phyloP scores from a whole-genome alignment of 2,888 invertebrate species.

The Diarsia dahlii region DNA sequence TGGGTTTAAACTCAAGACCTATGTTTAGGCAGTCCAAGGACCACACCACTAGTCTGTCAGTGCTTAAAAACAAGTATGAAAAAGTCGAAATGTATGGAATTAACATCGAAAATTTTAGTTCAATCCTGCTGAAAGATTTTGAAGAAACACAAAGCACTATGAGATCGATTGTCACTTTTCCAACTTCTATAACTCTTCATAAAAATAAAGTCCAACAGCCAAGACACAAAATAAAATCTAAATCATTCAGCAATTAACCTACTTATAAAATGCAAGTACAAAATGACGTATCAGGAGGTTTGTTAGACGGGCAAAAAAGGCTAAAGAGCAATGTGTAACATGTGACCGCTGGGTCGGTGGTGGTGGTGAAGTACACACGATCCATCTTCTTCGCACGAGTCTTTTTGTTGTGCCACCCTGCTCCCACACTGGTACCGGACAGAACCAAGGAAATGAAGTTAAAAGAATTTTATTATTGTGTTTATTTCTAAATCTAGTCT shows the following conservation, averaged over 20 bases:
- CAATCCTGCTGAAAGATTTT: not conserved
- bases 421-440: conserved; percentile 37
- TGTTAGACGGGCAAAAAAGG: conserved; percentile 51
- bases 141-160: not conserved
- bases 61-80: not conserved
- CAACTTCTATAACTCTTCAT: not conserved
- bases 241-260: conserved; percentile 9
- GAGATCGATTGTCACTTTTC: not conserved
- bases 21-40: too few relatives aligned
- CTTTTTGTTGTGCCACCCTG: conserved; percentile 71
- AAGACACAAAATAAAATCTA: conserved; percentile 1
- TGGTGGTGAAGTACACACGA: conserved; percentile 71
- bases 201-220: not conserved
- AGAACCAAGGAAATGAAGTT: conserved; percentile 39
- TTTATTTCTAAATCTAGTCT: not conserved
- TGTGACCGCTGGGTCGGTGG: conserved; percentile 69
- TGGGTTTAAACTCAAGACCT: too few relatives aligned
- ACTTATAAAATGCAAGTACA: not conserved
- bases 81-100: not conserved
- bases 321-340: conserved; percentile 37
- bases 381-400: conserved; percentile 76
- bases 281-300: conserved; percentile 36
- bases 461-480: not conserved
- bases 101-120: not conserved
- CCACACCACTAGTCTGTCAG: too few relatives aligned